phyloP scores from a whole-genome alignment of 1,140 invertebrate genomes.

The Chrysomallon squamiferum region DNA sequence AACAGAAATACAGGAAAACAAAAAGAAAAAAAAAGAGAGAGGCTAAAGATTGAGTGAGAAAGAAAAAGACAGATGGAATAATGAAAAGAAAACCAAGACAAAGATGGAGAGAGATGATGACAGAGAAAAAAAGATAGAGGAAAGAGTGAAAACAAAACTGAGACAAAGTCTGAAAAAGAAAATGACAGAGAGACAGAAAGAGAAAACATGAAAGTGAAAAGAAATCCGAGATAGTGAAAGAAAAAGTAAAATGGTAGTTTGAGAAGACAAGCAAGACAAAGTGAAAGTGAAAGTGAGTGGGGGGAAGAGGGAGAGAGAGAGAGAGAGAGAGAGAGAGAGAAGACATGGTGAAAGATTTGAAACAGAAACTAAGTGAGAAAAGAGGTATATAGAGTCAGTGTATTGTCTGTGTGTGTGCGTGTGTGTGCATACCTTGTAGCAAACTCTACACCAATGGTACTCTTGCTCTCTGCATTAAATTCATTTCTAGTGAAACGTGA shows the following conservation, averaged over 20 bases:
- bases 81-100: background rate
- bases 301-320: too few relatives aligned
- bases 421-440: constrained; percentile 73
- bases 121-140: background rate
- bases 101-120: too few relatives aligned
- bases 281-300: too few relatives aligned
- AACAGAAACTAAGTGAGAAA: too few relatives aligned
- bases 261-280: background rate
- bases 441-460: constrained; percentile 99
- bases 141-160: background rate
- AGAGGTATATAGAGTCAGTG: too few relatives aligned
- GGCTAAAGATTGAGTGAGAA: too few relatives aligned
- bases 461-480: constrained; percentile 99
- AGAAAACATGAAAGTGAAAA: background rate
- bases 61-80: background rate
- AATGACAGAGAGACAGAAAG: background rate
- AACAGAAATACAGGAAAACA: background rate
- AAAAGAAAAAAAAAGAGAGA: background rate
- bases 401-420: too few relatives aligned
- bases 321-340: background rate
- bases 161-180: background rate
- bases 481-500: constrained; percentile 99
- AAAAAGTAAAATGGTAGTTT: background rate
- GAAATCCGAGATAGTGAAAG: background rate
- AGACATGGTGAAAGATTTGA: background rate